Evolutionary conservation across 1,140 invertebrate genomes (phyloP).

Genomic region (Colletes latitarsis): DNA sequence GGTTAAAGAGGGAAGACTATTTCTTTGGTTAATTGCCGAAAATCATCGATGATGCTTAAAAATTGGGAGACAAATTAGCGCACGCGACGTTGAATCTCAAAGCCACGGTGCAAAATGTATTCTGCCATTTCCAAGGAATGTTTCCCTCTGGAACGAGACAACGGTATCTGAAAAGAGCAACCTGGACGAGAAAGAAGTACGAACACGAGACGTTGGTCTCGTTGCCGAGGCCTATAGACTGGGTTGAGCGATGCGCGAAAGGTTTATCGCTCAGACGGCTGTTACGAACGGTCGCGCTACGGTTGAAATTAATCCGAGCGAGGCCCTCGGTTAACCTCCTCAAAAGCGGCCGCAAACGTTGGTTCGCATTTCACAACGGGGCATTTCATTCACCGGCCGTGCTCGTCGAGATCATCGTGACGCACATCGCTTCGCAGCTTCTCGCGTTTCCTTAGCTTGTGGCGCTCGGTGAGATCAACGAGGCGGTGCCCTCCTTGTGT

Average conservation of each 20-base stretch:
- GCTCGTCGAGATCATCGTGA: conserved; percentile 42
- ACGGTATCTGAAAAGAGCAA: conserved; percentile 35
- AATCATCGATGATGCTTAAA: neutral
- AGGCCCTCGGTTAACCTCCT: conserved; percentile 67
- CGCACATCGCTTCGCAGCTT: conserved; percentile 10
- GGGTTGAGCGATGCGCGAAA: conserved; percentile 56
- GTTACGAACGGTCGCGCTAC: conserved; percentile 41
- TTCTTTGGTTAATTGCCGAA: too few species aligned
- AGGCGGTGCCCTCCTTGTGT: conserved; percentile 31
- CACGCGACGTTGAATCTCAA: neutral
- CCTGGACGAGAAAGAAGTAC: conserved; percentile 30
- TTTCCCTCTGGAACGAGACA: conserved; percentile 22
- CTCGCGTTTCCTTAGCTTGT: conserved; percentile 9
- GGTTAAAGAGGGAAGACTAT: too few species aligned
- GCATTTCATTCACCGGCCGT: conserved; percentile 51
- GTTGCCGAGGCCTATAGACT: conserved; percentile 21
- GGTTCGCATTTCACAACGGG: conserved; percentile 55
- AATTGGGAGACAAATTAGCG: conserved; percentile 1
- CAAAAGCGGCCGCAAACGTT: conserved; percentile 66
- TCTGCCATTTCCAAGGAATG: conserved; percentile 4
- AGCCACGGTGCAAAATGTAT: conserved; percentile 18
- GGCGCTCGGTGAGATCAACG: conserved; percentile 41
- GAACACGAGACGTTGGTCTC: conserved; percentile 22
- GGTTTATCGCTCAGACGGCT: conserved; percentile 60
- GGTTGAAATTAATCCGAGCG: conserved; percentile 72